Evolutionary conservation across 2,888 invertebrate genomes (phyloP), one percentile per base, ranked within the genome.

Genomic region (Pristionchus maxplancki): DNA sequence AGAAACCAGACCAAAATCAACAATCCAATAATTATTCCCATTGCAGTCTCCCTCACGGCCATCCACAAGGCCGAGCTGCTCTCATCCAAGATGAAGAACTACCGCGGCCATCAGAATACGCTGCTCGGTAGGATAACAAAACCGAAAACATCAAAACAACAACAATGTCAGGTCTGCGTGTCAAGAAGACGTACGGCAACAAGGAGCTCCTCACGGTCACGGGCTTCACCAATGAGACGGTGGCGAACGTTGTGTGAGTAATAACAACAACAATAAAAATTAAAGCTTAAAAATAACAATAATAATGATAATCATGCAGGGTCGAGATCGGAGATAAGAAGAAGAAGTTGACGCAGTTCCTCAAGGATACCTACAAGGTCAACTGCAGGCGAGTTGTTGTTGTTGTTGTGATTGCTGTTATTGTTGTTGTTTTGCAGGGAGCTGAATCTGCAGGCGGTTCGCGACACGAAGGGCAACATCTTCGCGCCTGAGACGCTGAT

Each of bases 151-250:
- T n/a, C n/a, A n/a, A n/a, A n/a, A n/a, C n/a, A n/a, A n/a, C n/a
- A 1, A 34, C 34, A 53, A 31, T 34, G 28, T 28, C 50, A 85
- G 85, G 85, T 15, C 64, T 85, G 6, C 24, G 40, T 44, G 85
- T 85, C 9, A 85, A 64, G 64, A 85, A 85, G 85, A 85, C 85
- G 17, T 85, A 85, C 64, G 85, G 85, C 6, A 85, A 85, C 85
- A 64, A 85, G 44, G 62, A 85, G 40, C 11, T 85, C 20, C 11
- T 85, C 64, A 85, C 62, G 1, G 64, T 85, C 15, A 40, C 37
- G 1, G 85, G 85, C 0, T 85, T 85, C 85, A 64, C 85, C 0
- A 31, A 53, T 1, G 85, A 50, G 40, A 9, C 53, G 13, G 44
- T 85, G 11, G 24, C 53, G 1, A 24, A 40, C 6, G 9, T n/a